phyloP scores from a whole-genome alignment of 1,140 invertebrate species.

The Ceratina calcarata region DNA sequence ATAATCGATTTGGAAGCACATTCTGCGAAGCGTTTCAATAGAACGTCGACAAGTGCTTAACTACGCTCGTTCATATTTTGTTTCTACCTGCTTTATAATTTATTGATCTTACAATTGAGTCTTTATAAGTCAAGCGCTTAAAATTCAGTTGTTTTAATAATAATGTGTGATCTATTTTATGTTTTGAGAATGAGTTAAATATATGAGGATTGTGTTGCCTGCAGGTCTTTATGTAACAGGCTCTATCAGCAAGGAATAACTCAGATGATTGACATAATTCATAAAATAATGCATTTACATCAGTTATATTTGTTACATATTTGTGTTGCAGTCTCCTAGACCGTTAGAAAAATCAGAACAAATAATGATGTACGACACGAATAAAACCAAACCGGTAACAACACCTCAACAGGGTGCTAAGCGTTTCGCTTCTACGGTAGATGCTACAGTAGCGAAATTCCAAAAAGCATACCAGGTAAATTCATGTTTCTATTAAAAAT shows the following conservation, averaged over 20 bases:
- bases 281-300: not conserved
- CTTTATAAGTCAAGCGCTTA: not conserved
- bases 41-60: not conserved
- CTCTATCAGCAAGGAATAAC: too few species aligned
- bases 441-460: constrained; percentile 36
- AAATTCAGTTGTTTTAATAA: too few species aligned
- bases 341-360: constrained; percentile 58
- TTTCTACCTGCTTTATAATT: not conserved
- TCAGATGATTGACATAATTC: not conserved
- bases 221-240: too few species aligned
- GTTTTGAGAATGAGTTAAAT: too few species aligned
- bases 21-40: not conserved
- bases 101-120: not conserved
- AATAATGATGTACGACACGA: constrained; percentile 60
- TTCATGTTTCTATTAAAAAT: constrained; percentile 3
- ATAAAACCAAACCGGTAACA: constrained; percentile 55
- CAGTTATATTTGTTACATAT: not conserved
- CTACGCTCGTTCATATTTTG: not conserved
- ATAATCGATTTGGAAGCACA: not conserved
- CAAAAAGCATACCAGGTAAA: constrained; percentile 58
- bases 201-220: too few species aligned
- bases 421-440: constrained; percentile 14
- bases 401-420: not conserved
- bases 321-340: constrained; percentile 56
- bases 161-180: too few species aligned